Base-by-base conservation (phyloP, 2,888 invertebrate species). In the Andrena bicolor region DNA sequence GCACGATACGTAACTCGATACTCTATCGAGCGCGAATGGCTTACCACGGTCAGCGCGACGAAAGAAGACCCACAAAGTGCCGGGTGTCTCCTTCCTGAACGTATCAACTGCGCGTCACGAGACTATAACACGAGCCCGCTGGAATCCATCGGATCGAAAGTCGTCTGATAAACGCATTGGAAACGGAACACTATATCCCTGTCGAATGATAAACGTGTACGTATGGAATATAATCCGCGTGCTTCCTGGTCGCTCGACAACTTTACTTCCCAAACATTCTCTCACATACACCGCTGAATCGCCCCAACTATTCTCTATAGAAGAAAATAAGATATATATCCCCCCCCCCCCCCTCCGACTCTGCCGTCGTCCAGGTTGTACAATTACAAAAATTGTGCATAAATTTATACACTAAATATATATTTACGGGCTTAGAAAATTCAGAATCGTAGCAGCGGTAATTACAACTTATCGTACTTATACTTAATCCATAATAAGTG, bases 1-100 rank as follows among this genome's bases (percentile, higher is more conserved):
- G 32, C 30, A 65, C 16, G 48, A 32, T 69, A 60, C 73, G 91
- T 90, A 91, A 91, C 78, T 48, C 85, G 91, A 92, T 88, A 89
- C 79, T 49, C 51, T 88, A 90, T 91, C 84, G 88, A 90, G 84
- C 85, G 80, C 49, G 70, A 83, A 76, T 68, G 76, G 71, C 76
- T 83, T 73, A 70, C 60, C 4, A 26, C 53, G 64, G 32, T 56
- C 83, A 76, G 87, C 80, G 66, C 64, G 23, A 83, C 71, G 76
- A 82, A 82, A 30, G 92, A 93, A 92, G 92, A 90, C 93, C 90
- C 88, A 90, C 89, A 92, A 90, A 77, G 72, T 76, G 61, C 13
- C 64, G 72, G 65, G 28, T 48, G 16, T 66, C 73, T 74, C 53
- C 56, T 49, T 77, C 69, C 74, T 58, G 32, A 30, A 49, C 5